These are phyloP conservation scores for Microchrysa polita DNA, from an alignment of 2,888 invertebrate genomes.

Conservation along the genomic window DNA sequence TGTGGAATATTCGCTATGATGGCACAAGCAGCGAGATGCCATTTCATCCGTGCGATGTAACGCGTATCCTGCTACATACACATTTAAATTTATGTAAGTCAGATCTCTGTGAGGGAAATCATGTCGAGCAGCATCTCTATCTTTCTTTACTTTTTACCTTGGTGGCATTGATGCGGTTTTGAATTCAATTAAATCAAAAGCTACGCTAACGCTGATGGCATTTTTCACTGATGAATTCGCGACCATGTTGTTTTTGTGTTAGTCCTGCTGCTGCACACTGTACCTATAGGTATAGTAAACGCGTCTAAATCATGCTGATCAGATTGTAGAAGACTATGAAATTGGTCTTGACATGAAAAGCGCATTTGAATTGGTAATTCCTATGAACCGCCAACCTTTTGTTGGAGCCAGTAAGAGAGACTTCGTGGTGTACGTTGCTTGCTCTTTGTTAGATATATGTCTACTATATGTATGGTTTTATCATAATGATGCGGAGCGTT, in stretches of 20 bases:
- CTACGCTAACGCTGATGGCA: too few species aligned
- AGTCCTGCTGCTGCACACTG: background rate
- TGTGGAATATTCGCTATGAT: background rate
- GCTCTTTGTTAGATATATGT: background rate
- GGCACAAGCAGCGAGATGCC: background rate
- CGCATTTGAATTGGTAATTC: constrained; percentile 26
- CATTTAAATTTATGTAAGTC: background rate
- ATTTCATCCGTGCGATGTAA: too few species aligned
- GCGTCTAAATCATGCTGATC: constrained; percentile 4
- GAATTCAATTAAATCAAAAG: constrained; percentile 35
- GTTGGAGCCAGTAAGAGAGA: background rate
- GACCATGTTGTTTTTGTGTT: background rate
- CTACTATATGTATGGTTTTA: background rate
- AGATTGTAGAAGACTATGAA: constrained; percentile 15
- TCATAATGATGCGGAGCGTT: background rate
- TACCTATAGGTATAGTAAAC: too few species aligned
- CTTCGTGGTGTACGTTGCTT: background rate
- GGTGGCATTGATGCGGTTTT: constrained; percentile 22
- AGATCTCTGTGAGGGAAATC: constrained; percentile 20
- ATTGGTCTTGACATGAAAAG: constrained; percentile 27
- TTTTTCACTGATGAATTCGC: background rate
- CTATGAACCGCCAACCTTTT: background rate
- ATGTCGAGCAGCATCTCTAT: constrained; percentile 34
- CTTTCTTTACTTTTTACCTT: constrained; percentile 30
- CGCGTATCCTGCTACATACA: too few species aligned